A percentile compares a stretch with the other conserved stretches of the same genome.
Conservation (phyloP, 2,888 invertebrate genomes). For the Brenthis daphne region DNA sequence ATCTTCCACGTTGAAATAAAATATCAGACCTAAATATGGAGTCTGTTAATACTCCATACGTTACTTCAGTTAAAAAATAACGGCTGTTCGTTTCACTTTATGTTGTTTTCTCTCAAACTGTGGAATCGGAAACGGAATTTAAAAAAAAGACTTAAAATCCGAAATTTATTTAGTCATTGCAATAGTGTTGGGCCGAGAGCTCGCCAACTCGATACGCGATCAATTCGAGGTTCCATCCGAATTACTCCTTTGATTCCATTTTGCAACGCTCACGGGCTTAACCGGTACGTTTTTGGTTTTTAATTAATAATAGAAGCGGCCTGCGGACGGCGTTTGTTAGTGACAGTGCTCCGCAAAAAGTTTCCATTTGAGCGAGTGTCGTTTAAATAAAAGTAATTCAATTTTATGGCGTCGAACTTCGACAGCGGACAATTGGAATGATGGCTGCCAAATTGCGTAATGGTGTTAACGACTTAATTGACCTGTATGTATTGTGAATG, state of each 20-base stretch:
- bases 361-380: constrained; percentile 45
- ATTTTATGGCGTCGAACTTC: constrained; percentile 44
- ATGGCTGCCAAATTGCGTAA: constrained; percentile 42
- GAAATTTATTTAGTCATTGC: constrained; percentile 36
- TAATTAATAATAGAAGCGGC: constrained; percentile 70
- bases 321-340: constrained; percentile 50
- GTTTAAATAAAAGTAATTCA: constrained; percentile 50
- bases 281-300: constrained; percentile 67
- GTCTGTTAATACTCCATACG: neutral
- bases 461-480: constrained; percentile 41
- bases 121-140: constrained; percentile 21
- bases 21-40: neutral
- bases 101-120: constrained; percentile 23
- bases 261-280: constrained; percentile 60
- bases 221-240: constrained; percentile 59
- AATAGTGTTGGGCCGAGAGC: constrained; percentile 25
- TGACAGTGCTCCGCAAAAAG: constrained; percentile 54
- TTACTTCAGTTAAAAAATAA: constrained; percentile 17
- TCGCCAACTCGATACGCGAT: constrained; percentile 38
- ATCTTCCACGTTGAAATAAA: too few species aligned
- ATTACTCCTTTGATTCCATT: constrained; percentile 73
- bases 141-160: constrained; percentile 29
- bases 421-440: constrained; percentile 36
- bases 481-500: constrained; percentile 33
- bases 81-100: constrained; percentile 3